Percentiles rank a stretch among this genome's conserved stretches.
Conservation (phyloP, 2,888 invertebrate species). For the Xylota sylvarum region DNA sequence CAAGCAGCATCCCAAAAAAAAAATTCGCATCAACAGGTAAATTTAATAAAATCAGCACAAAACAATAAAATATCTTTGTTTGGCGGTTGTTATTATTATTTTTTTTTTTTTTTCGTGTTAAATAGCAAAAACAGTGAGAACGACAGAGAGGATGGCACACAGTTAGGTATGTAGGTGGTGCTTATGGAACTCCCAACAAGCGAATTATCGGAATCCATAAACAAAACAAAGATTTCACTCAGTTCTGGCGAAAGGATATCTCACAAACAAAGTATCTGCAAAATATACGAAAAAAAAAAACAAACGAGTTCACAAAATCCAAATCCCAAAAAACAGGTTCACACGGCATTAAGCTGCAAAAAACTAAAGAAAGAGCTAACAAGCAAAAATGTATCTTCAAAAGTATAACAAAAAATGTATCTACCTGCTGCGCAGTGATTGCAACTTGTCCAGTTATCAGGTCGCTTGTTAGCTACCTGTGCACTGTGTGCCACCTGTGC, state of each 20-base stretch:
- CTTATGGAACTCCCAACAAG: constrained; percentile 71
- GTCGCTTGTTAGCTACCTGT: constrained; percentile 66
- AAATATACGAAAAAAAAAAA: constrained; percentile 34
- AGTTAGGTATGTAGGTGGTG: constrained; percentile 50
- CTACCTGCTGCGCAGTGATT: constrained; percentile 66
- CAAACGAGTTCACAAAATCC: constrained; percentile 56
- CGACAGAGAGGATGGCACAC: constrained; percentile 10
- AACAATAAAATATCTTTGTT: constrained; percentile 74
- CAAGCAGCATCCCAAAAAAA: constrained; percentile 38
- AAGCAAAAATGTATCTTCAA: constrained; percentile 48
- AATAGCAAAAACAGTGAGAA: constrained; percentile 29
- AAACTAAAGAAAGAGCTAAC: constrained; percentile 12
- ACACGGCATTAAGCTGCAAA: constrained; percentile 58
- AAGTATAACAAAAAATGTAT: constrained; percentile 33
- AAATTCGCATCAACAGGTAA: constrained; percentile 67
- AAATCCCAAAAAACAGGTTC: constrained; percentile 70
- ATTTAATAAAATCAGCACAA: constrained; percentile 62
- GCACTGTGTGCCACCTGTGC: constrained; percentile 64
- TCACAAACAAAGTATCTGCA: constrained; percentile 41
- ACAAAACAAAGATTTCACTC: constrained; percentile 74
- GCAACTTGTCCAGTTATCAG: constrained; percentile 74
- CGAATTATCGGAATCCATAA: constrained; percentile 76
- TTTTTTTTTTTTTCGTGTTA: constrained; percentile 34
- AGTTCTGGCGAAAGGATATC: constrained; percentile 74
- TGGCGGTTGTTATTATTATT: constrained; percentile 58